Base-by-base conservation (phyloP, 2,113 vertebrate species). In the Phyllostomus discolor region DNA sequence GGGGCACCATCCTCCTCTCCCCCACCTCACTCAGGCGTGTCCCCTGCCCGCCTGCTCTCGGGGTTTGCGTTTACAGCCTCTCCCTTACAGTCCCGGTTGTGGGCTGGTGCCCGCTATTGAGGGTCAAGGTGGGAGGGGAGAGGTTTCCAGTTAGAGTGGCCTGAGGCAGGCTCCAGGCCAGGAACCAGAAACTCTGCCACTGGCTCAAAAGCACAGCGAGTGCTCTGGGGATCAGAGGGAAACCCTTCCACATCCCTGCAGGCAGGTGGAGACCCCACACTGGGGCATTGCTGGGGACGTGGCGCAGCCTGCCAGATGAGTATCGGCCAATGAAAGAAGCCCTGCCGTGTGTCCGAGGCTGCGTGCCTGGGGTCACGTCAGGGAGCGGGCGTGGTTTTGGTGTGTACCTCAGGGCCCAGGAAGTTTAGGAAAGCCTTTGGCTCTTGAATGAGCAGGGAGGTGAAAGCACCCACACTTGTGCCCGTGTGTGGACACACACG, bases 401-500 rank as follows among this genome's bases (percentile, higher is more conserved):
- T 78, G 82, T 14, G 48, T 64, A 35, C n/a, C 28, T 82, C 52
- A 12, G 38, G 38, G 59, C 73, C 93, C 50, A 35, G 83, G 38
- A 26, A 28, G 33, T 83, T 75, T 48, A 75, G 52, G 69, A 76
- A 81, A 43, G 26, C 46, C 76, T 84, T 43, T 54, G 54, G 35
- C 24, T 35, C 28, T 78, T 46, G 10, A 41, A 59, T 41, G 15
- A 26, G 26, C 35, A 2, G 8, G 4, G 66, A 33, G 57, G 67
- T 72, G 14, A 90, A 86, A 48, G 16, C 41, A 35, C 26, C n/a
- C 43, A 22, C 31, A 24, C 5, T 1, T 10, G 20, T 33, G 16
- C 14, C 26, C 28, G 1, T 1, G 2, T 3, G 5, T 2, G 0
- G 22, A 46, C 35, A 0, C 16, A 9, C 0, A 33, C 24, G 15